Percentiles rank a stretch among this genome's conserved stretches.
These are phyloP conservation scores for Hoplostethus mediterraneus DNA, from an alignment of 2,797 vertebrate genomes.

Conservation along the genomic window DNA sequence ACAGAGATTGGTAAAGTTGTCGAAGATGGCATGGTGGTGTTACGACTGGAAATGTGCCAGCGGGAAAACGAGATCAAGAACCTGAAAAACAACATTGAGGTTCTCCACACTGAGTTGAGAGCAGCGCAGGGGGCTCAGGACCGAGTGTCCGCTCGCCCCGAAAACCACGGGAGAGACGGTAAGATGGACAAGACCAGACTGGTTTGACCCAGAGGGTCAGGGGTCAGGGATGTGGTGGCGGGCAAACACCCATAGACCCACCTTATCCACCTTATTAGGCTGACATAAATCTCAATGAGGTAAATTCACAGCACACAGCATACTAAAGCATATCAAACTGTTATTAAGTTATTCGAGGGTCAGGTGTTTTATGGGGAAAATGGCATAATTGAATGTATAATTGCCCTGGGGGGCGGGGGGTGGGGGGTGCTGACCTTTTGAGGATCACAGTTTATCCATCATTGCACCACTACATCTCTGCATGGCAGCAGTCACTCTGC, in stretches of 20 bases:
- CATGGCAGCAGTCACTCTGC: no score
- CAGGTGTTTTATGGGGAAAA: no score
- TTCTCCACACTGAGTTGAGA: constrained; percentile 78
- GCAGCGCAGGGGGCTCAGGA: constrained; percentile 45
- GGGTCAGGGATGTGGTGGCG: not conserved
- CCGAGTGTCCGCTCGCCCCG: constrained; percentile 27
- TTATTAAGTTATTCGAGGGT: no score
- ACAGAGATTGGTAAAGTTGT: constrained; percentile 82
- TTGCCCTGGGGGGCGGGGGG: no score
- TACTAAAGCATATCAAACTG: no score
- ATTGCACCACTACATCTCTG: no score
- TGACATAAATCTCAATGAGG: no score
- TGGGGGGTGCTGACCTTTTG: no score
- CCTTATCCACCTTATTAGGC: not conserved
- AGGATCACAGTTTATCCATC: no score
- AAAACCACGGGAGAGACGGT: constrained; percentile 40
- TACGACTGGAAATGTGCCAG: constrained; percentile 79
- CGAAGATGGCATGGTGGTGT: constrained; percentile 80
- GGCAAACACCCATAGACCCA: not conserved
- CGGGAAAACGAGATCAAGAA: constrained; percentile 77
- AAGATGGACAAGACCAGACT: not conserved
- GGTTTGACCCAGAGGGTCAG: not conserved
- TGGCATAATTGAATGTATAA: no score
- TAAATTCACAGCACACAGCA: no score
- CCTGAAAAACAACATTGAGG: constrained; percentile 76